phyloP scores from a whole-genome alignment of 2,888 invertebrate genomes.

The Ennomos quercinarius region DNA sequence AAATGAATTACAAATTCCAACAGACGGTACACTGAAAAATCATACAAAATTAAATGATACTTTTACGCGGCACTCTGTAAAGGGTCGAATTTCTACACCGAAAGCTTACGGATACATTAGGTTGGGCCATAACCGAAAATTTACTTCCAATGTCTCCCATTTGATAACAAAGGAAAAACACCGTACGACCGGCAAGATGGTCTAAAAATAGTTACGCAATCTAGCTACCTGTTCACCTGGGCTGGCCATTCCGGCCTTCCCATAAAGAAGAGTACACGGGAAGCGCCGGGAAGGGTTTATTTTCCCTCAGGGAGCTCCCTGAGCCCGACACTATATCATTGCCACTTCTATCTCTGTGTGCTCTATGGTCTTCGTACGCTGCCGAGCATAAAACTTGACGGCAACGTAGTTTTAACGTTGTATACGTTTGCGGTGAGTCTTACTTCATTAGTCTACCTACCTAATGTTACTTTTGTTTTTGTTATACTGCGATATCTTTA shows the following conservation, averaged over 20 bases:
- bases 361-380: slow-evolving; percentile 70
- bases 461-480: slow-evolving; percentile 7
- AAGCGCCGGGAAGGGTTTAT: slow-evolving; percentile 83
- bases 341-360: slow-evolving; percentile 74
- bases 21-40: not conserved
- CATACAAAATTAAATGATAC: slow-evolving; percentile 34
- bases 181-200: slow-evolving; percentile 80
- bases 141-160: slow-evolving; percentile 73
- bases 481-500: slow-evolving; percentile 7
- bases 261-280: slow-evolving; percentile 85
- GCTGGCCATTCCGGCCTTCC: slow-evolving; percentile 82
- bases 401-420: slow-evolving; percentile 66
- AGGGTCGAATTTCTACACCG: slow-evolving; percentile 51
- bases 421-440: slow-evolving; percentile 45
- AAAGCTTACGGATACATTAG: slow-evolving; percentile 67
- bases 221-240: slow-evolving; percentile 83
- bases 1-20: no score
- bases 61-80: slow-evolving; percentile 54
- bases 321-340: slow-evolving; percentile 84
- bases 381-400: slow-evolving; percentile 64
- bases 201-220: slow-evolving; percentile 84
- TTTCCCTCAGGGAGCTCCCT: slow-evolving; percentile 81
- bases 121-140: slow-evolving; percentile 67
- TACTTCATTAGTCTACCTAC: slow-evolving; percentile 45
- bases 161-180: slow-evolving; percentile 84